Conservation (phyloP, 2,113 vertebrate species). For the Lonchura striata region DNA sequence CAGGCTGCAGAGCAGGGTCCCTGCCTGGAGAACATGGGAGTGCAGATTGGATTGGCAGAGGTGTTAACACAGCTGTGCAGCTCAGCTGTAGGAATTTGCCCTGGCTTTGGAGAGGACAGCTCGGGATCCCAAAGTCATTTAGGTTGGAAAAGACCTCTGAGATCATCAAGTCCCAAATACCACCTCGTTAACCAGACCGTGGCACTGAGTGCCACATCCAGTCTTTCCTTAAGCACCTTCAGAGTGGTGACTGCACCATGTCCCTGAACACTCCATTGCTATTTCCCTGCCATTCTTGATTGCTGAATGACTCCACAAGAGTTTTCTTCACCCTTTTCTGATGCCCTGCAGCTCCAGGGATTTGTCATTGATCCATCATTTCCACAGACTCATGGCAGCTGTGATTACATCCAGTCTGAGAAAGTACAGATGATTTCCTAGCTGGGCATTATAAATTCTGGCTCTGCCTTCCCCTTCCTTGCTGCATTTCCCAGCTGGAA, state of each 20-base stretch:
- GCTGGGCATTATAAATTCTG: background rate
- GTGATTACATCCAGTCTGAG: background rate
- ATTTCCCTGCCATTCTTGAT: background rate
- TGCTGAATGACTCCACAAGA: background rate
- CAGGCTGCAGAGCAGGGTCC: background rate
- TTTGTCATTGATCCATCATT: background rate
- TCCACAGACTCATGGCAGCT: background rate
- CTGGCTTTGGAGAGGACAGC: background rate
- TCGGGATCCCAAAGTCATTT: background rate
- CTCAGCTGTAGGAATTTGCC: background rate
- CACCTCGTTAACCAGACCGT: background rate
- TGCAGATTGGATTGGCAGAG: background rate
- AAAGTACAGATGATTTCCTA: background rate
- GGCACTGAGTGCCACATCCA: background rate
- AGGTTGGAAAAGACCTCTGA: background rate
- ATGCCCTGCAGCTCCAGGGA: background rate
- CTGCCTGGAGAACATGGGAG: background rate
- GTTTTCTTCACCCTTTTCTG: background rate
- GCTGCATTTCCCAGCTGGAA: background rate
- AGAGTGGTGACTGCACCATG: background rate
- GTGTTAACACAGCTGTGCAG: background rate
- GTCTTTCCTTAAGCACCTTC: background rate
- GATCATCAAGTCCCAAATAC: background rate
- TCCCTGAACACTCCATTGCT: background rate
- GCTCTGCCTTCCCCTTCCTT: background rate